Evolutionary conservation across 2,797 vertebrate genomes (phyloP), one percentile per base, ranked within the genome.

Genomic region (Emys orbicularis): DNA sequence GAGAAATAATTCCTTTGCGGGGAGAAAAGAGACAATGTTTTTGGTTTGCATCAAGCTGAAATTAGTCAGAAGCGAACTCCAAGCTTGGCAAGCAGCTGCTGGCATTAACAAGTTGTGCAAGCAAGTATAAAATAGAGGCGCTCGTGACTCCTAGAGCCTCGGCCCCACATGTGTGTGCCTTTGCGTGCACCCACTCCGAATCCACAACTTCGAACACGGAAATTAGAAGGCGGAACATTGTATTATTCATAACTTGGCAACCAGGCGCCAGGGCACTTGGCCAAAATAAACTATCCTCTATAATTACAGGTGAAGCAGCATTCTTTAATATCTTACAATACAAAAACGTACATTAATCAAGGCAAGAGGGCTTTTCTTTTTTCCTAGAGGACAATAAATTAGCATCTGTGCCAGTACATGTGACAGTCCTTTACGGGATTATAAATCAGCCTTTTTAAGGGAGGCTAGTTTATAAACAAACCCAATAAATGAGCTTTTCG

Each of bases 171-270:
- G 92, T 93, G 84, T 94, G 96, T 95, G 97, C 97, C 97, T 97
- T 98, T 97, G 97, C 97, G 95, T 97, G 96, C 96, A 97, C 89
- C 97, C 56, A 81, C 97, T 98, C 97, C 95, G 96, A 97, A 98
- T 97, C 96, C 96, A 94, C 97, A 94, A 96, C 96, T 96, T 92
- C 90, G 96, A 97, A 98, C 97, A 97, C 95, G 92, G 97, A 98
- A 98, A 98, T 97, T 96, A 97, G 97, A 97, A 89, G 79, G 94
- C 81, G 92, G 97, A 97, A 97, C 96, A 90, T 96, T 98, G 96
- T 94, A 97, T 97, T 97, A 97, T 97, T 98, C 95, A 97, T 98
- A 97, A 97, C 97, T 98, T 98, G 97, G 97, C 98, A 98, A 96
- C 95, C 88, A 96, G 85, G 86, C 94, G 93, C 94, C 89, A 65